Percentiles rank a stretch among this genome's conserved stretches.
Evolutionary conservation across 2,113 vertebrate genomes (phyloP).

Genomic region (Bettongia penicillata): DNA sequence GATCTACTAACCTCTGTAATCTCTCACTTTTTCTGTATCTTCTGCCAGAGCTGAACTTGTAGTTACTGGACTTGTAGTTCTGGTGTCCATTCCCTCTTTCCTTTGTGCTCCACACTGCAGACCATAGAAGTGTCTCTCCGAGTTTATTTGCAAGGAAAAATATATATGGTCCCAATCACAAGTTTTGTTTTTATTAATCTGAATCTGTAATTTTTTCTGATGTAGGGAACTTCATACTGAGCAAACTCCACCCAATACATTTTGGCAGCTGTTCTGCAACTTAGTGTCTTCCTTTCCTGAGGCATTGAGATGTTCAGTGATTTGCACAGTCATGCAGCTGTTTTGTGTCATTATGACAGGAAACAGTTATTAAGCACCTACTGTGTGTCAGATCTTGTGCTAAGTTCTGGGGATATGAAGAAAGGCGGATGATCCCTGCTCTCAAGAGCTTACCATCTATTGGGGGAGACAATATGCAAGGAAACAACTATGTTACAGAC

Average conservation of each 20-base stretch:
- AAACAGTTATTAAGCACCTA: conserved; percentile 15
- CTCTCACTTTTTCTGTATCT: conserved; percentile 6
- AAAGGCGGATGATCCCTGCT: neutral
- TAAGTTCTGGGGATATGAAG: conserved; percentile 18
- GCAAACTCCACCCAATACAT: neutral
- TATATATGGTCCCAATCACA: neutral
- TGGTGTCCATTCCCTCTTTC: neutral
- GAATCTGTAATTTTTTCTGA: neutral
- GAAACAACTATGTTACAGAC: neutral
- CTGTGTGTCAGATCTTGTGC: neutral
- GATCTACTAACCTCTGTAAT: neutral
- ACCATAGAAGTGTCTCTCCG: neutral
- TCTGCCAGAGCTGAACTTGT: neutral
- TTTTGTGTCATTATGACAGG: neutral
- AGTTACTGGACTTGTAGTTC: conserved; percentile 17
- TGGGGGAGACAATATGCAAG: neutral
- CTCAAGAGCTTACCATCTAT: neutral
- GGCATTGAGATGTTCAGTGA: neutral
- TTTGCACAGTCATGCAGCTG: neutral
- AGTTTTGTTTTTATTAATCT: neutral
- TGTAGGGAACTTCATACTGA: neutral
- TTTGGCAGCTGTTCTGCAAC: neutral
- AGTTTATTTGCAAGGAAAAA: neutral
- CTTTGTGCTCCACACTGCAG: neutral
- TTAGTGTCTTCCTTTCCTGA: neutral